Evolutionary conservation across 2,113 vertebrate species (phyloP).

Genomic region (Dicerorhinus sumatrensis): DNA sequence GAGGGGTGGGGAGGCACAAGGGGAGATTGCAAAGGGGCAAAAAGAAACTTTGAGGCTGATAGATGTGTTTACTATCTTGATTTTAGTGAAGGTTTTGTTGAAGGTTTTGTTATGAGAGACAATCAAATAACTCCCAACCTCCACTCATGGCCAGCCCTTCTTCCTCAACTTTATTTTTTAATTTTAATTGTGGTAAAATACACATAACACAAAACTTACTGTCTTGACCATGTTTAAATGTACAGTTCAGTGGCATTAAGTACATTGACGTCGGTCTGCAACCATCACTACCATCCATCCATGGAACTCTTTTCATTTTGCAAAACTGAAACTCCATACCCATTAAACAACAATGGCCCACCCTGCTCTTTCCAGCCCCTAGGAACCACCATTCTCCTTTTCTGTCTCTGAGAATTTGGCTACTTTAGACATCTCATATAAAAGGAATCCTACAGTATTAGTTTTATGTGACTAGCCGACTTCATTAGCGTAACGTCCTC

Average conservation of each 20-base stretch:
- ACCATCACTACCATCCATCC: background rate
- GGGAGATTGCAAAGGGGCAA: background rate
- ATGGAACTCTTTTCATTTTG: background rate
- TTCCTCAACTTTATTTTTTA: background rate
- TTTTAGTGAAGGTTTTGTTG: background rate
- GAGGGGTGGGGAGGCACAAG: too few species aligned
- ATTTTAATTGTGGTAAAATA: background rate
- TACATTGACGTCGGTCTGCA: rapidly evolving
- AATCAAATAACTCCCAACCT: background rate
- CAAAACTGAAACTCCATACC: background rate
- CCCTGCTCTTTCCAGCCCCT: too few species aligned
- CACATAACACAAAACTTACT: background rate
- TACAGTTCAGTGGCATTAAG: background rate
- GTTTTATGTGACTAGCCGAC: background rate
- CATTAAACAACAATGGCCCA: too few species aligned
- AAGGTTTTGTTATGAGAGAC: background rate
- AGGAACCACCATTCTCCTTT: background rate
- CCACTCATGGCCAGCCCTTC: background rate
- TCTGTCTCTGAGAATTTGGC: background rate
- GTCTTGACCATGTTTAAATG: background rate
- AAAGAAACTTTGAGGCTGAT: background rate
- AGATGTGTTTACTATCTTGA: background rate
- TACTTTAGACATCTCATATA: too few species aligned
- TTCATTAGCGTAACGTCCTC: rapidly evolving
- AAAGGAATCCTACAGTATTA: background rate